Base-by-base conservation (phyloP, 2,797 vertebrate genomes). In the Gouania willdenowi region DNA sequence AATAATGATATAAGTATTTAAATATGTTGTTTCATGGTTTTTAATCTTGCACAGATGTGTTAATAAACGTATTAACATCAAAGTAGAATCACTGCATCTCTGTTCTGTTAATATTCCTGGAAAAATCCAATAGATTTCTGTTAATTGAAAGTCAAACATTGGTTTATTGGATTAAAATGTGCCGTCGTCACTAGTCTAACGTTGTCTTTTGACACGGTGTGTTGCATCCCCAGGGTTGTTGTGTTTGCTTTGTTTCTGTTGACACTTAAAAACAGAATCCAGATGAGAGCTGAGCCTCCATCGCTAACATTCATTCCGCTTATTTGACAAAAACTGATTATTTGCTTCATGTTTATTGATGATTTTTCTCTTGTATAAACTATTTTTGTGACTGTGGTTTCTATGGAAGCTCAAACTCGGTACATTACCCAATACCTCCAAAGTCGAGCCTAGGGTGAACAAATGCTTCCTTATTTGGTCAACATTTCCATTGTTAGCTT, bases 141-240 rank as follows among this genome's bases (percentile, higher is more conserved):
- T n/a, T n/a, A n/a, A n/a, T n/a, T n/a, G n/a, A n/a, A n/a, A 76
- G 77, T 80, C 66, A 69, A 78, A 74, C 66, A 78, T 69, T 59
- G 41, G 27, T 43, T 66, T 77, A 71, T 77, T 72, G 59, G 78
- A 79, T 65, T 36, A 19, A 36, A 77, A 78, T 71, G 60, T 62
- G 55, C 66, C 71, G 60, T 71, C 47, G 34, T 82, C 77, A 66
- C 48, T 62, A 31, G 24, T 46, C 39, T 60, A 57, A 61, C 65
- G 32, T 47, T 65, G 55, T 33, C 21, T 44, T 45, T 66, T 79
- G 65, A 62, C 67, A 72, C 39, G 3, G 40, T 39, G 21, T 29
- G 5, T 23, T 11, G 26, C 42, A 65, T 60, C 30, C 24, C 40
- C 26, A 13, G 13, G 18, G 44, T 26, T 40, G 32, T 46, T 47